phyloP scores from a whole-genome alignment of 2,888 invertebrate species.

The Drosophila neotestacea region DNA sequence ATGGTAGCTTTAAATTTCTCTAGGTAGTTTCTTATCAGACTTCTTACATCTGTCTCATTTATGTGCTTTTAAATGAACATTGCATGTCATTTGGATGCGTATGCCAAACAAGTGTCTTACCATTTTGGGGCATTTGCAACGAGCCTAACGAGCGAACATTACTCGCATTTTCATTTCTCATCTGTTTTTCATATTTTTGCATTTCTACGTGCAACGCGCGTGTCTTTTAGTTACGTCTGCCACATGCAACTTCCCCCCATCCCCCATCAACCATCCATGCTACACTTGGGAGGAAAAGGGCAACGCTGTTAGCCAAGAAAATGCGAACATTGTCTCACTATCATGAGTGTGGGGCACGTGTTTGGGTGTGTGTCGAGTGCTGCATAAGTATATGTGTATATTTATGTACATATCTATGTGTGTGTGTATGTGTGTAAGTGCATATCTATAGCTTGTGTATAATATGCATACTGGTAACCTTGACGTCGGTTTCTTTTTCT shows the following conservation, averaged over 20 bases:
- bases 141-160: constrained; percentile 48
- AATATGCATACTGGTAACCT: constrained; percentile 59
- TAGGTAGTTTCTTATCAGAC: background rate
- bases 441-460: constrained; percentile 28
- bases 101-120: constrained; percentile 30
- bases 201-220: constrained; percentile 21
- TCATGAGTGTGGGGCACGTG: constrained; percentile 7
- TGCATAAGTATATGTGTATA: background rate
- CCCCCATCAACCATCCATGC: background rate
- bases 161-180: constrained; percentile 27
- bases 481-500: constrained; percentile 61
- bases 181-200: constrained; percentile 26
- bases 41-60: background rate
- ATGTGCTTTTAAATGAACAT: constrained; percentile 18
- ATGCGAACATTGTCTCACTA: constrained; percentile 48
- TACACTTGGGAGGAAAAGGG: constrained; percentile 11
- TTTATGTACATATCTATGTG: constrained; percentile 13
- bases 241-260: constrained; percentile 2
- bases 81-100: constrained; percentile 3
- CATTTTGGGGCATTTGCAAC: constrained; percentile 20
- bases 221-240: constrained; percentile 33
- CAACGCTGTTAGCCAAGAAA: constrained; percentile 51
- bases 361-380: constrained; percentile 9
- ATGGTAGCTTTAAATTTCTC: too few species aligned
- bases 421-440: background rate